Base-by-base conservation (phyloP, 2,888 invertebrate species). In the Limenitis camilla region DNA sequence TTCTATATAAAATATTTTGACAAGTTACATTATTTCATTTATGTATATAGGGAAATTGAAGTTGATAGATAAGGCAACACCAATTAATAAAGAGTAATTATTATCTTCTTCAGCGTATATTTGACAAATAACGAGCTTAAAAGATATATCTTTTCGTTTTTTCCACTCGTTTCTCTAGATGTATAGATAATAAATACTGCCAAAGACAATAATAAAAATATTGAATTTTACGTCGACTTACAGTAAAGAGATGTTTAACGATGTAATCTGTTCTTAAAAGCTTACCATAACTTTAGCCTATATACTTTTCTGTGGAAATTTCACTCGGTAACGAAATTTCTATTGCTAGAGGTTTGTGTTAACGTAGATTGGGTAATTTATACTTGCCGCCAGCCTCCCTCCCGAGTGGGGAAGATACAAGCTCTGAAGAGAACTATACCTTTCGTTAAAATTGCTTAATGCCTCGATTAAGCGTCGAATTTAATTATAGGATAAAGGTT, bases 351-450 rank as follows among this genome's bases (percentile, higher is more conserved):
- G 81, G 77, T 77, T 80, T 78, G 76, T 81, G 80, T 81, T 77
- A 80, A 71, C 78, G 81, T 78, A 83, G 84, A 85, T 85, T 85
- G 80, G 83, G 84, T 83, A 85, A 84, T 86, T 85, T 86, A 85
- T 85, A 84, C 78, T 84, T 76, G 80, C 83, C 81, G 74, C 75
- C 74, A 69, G 65, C 72, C 71, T 70, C 74, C 61, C 69, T 64
- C 62, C 59, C 59, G 62, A 63, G 65, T 63, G 57, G 63, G 65
- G 66, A 68, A 71, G 73, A 71, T 75, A 76, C 74, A 75, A 75
- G 76, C 71, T 71, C 68, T 71, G 69, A 71, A 76, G 68, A 71
- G 72, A 77, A 72, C 74, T 72, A 73, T 72, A 72, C 69, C 78
- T 74, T 78, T 78, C 76, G 76, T 79, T 81, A 78, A 81, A 82